Percentiles rank a stretch among this genome's conserved stretches.
These are phyloP conservation scores for Anas flavirostris DNA, from an alignment of 2,797 vertebrate genomes.

Conservation along the genomic window DNA sequence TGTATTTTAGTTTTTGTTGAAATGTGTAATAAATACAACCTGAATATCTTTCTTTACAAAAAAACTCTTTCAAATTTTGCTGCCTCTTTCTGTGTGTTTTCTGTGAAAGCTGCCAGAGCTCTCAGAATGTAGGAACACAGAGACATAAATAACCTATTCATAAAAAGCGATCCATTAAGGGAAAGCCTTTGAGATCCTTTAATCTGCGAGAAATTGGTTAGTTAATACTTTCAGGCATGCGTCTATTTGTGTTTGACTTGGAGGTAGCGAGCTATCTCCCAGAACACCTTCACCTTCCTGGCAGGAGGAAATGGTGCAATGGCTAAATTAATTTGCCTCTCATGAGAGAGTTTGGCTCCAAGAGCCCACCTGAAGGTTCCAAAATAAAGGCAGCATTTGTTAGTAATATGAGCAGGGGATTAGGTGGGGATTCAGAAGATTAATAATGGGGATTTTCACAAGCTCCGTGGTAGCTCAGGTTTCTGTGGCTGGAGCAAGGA, in stretches of 20 bases:
- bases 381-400: neutral
- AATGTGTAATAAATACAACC: conserved; percentile 32
- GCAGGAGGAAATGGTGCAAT: neutral
- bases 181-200: conserved; percentile 48
- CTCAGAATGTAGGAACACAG: neutral
- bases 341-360: neutral
- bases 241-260: neutral
- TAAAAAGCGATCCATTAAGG: conserved; percentile 12
- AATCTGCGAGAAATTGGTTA: conserved; percentile 43
- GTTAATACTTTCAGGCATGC: conserved; percentile 18
- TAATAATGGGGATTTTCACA: neutral
- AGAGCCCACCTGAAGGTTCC: neutral
- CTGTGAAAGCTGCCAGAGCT: conserved; percentile 8
- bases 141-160: conserved; percentile 35
- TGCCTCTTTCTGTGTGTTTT: neutral
- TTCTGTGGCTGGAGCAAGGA: accelerated
- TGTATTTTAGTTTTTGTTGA: conserved; percentile 17
- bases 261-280: neutral
- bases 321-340: neutral
- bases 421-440: neutral
- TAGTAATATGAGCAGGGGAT: neutral
- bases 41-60: neutral
- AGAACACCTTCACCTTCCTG: neutral
- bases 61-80: neutral
- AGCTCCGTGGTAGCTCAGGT: neutral